phyloP scores from a whole-genome alignment of 2,797 vertebrate species.

The Crenuchus spilurus region DNA sequence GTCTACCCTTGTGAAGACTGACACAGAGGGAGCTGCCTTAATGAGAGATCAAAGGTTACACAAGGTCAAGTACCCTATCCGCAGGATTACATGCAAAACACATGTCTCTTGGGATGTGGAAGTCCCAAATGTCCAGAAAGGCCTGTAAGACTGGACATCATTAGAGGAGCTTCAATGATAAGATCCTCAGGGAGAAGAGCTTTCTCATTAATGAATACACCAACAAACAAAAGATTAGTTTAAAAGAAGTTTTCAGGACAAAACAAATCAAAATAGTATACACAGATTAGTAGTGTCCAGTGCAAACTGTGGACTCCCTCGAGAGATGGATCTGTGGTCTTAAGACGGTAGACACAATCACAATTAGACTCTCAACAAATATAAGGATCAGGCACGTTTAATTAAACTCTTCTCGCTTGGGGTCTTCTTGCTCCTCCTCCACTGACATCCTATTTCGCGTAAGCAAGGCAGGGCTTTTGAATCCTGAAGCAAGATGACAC shows the following conservation, averaged over 20 bases:
- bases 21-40: constrained; percentile 59
- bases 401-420: constrained; percentile 72
- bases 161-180: constrained; percentile 61
- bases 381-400: constrained; percentile 78
- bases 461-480: constrained; percentile 65
- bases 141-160: constrained; percentile 67
- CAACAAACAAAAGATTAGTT: constrained; percentile 55
- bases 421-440: constrained; percentile 45
- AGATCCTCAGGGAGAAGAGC: constrained; percentile 47
- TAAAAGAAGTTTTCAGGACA: constrained; percentile 9
- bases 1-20: background rate
- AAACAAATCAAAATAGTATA: constrained; percentile 37
- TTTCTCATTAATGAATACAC: constrained; percentile 48
- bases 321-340: constrained; percentile 66
- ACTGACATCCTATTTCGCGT: constrained; percentile 55
- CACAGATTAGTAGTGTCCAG: constrained; percentile 71
- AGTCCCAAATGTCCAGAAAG: constrained; percentile 63
- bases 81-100: constrained; percentile 71
- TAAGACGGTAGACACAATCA: constrained; percentile 70
- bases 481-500: constrained; percentile 74
- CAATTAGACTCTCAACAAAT: constrained; percentile 82
- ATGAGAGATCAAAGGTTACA: constrained; percentile 70
- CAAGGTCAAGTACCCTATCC: constrained; percentile 69
- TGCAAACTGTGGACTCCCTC: constrained; percentile 71
- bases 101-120: constrained; percentile 58